These are phyloP conservation scores for Trissolcus basalis DNA, from an alignment of 1,140 invertebrate genomes.

Conservation along the genomic window DNA sequence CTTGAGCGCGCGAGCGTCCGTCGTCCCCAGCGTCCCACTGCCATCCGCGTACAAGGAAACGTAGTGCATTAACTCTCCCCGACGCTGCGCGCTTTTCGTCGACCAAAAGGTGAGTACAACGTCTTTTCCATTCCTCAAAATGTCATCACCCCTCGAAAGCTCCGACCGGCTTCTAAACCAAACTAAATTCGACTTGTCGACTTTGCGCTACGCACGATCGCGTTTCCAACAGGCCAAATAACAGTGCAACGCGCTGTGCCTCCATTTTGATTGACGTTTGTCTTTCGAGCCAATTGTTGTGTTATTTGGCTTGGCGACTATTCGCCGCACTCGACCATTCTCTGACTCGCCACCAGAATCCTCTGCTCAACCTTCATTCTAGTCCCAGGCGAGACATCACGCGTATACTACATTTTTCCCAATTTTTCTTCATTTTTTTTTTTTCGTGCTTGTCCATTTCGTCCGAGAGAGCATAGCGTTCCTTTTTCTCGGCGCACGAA, in stretches of 20 bases:
- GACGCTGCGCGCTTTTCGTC: conserved; percentile 49
- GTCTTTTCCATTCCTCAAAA: conserved; percentile 7
- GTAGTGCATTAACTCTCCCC: conserved; percentile 61
- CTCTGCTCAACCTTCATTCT: too few relatives aligned
- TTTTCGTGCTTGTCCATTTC: conserved; percentile 22
- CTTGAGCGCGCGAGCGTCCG: conserved; percentile 60
- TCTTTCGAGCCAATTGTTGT: conserved; percentile 58
- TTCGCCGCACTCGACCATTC: not conserved
- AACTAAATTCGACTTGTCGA: not conserved
- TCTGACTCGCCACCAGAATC: too few relatives aligned
- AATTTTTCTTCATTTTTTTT: conserved; percentile 30
- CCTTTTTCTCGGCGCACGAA: conserved; percentile 60
- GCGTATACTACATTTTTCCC: conserved; percentile 9
- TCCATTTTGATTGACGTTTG: conserved; percentile 69
- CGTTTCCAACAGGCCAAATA: not conserved
- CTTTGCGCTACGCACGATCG: not conserved
- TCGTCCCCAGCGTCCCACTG: conserved; percentile 63
- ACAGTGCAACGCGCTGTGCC: conserved; percentile 57
- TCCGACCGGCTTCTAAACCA: not conserved
- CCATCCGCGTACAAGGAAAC: conserved; percentile 70
- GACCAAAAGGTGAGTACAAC: conserved; percentile 59
- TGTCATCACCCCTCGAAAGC: not conserved
- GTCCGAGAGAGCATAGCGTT: conserved; percentile 37
- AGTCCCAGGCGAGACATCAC: too few relatives aligned
- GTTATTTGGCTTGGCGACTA: conserved; percentile 9